Base-by-base conservation (phyloP, 2,888 invertebrate genomes). In the Xestia rhomboidea region DNA sequence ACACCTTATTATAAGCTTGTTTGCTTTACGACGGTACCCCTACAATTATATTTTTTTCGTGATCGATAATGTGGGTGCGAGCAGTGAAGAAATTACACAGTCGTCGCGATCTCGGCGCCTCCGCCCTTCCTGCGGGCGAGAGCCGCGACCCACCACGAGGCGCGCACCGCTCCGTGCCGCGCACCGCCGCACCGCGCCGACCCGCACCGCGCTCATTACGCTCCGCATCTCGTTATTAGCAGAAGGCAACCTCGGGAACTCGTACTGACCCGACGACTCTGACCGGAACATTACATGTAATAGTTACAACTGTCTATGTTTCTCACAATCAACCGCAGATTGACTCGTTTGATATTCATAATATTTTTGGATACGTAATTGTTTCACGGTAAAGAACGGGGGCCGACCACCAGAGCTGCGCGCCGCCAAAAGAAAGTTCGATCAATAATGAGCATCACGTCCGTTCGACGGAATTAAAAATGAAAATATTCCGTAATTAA, bases 1-100 rank as follows among this genome's bases (percentile, higher is more conserved):
- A 96, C 94, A 96, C 92, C 96, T 96, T 96, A 96, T 96, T 96
- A 96, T 96, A 96, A 96, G 96, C 96, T 96, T 96, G 96, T 96
- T 96, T 96, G 96, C 96, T 96, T 96, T 96, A 96, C 96, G 96
- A 96, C 92, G 96, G 95, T 92, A 95, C 96, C 96, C 96, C 96
- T 92, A 94, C 96, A 96, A 96, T 96, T 96, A 96, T 95, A 88
- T 95, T 96, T 96, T 96, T 96, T 95, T 94, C 94, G 92, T 94
- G 94, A 95, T 96, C 96, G 94, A 95, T 96, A 96, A 96, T 95
- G 95, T 95, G 94, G 93, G 94, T 88, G 92, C 94, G 95, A 94
- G 94, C 94, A 95, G 95, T 95, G 96, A 95, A 95, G 95, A 96
- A 96, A 96, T 96, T 96, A 96, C 93, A 95, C 89, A 94, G 95